Conservation (phyloP, 2,888 invertebrate species). For the Andrena minutula region DNA sequence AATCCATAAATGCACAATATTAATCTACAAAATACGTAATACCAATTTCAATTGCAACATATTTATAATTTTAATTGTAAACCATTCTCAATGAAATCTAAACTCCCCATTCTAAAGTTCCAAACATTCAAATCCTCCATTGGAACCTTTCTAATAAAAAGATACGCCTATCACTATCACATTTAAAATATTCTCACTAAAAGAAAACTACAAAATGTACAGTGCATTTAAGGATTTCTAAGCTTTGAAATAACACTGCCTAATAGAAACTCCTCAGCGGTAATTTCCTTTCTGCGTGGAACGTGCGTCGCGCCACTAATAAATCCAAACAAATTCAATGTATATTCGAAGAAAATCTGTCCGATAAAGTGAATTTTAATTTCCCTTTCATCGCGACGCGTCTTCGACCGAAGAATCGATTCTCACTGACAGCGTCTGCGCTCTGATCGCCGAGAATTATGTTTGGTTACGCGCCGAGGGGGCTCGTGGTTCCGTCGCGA, state of each 20-base stretch:
- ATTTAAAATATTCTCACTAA: too few relatives aligned
- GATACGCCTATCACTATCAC: too few relatives aligned
- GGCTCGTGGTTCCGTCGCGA: constrained; percentile 8
- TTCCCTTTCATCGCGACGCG: not conserved
- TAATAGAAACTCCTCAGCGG: too few relatives aligned
- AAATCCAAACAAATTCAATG: not conserved
- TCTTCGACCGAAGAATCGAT: not conserved
- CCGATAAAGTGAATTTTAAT: not conserved
- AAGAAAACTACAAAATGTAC: not conserved
- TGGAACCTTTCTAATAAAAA: too few relatives aligned
- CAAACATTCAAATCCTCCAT: too few relatives aligned
- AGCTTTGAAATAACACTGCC: not conserved
- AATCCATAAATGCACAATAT: not conserved
- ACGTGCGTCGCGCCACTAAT: constrained; percentile 8
- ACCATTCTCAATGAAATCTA: too few relatives aligned
- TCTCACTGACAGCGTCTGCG: constrained; percentile 23
- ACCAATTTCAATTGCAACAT: not conserved
- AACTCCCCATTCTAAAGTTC: too few relatives aligned
- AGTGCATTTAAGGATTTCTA: not conserved
- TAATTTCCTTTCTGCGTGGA: constrained; percentile 29
- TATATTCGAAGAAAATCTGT: not conserved
- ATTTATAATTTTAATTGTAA: too few relatives aligned
- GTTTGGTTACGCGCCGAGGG: not conserved
- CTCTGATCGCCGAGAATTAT: not conserved
- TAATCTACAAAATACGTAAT: not conserved